A percentile compares a stretch with the other conserved stretches of the same genome.
phyloP scores from a whole-genome alignment of 2,113 vertebrate genomes.

The Paracanthobrama guichenoti region DNA sequence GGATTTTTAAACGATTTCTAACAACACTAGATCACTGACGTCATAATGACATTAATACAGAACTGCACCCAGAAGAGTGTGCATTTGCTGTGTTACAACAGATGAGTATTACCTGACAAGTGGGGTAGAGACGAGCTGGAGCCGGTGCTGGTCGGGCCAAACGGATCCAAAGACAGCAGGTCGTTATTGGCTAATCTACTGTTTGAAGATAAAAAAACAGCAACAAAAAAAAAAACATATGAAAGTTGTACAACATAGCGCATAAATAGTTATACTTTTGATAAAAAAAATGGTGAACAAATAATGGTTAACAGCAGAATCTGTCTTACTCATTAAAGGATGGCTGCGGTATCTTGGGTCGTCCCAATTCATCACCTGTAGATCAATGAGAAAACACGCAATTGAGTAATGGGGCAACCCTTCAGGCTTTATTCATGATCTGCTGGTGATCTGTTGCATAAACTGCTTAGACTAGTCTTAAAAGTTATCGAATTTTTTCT shows the following conservation, averaged over 20 bases:
- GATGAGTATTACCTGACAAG: slow-evolving; percentile 78
- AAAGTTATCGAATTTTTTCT: too few relatives aligned
- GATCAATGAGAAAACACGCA: slow-evolving; percentile 56
- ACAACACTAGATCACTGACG: too few relatives aligned
- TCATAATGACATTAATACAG: background rate
- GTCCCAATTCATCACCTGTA: slow-evolving; percentile 90
- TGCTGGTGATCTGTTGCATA: too few relatives aligned
- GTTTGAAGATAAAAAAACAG: background rate
- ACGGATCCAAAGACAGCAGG: slow-evolving; percentile 91
- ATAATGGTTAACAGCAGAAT: background rate
- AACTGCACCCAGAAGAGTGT: background rate
- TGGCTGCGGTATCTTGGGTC: slow-evolving; percentile 75
- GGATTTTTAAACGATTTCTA: background rate
- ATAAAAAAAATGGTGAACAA: background rate
- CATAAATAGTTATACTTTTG: background rate
- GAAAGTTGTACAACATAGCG: background rate
- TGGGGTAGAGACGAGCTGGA: slow-evolving; percentile 79
- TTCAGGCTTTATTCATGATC: slow-evolving; percentile 4
- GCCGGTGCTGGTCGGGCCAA: slow-evolving; percentile 78
- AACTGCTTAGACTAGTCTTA: too few relatives aligned
- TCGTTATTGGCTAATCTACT: slow-evolving; percentile 85
- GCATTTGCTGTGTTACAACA: background rate
- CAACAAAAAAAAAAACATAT: background rate
- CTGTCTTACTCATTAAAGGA: slow-evolving; percentile 86
- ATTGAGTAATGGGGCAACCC: background rate